Percentiles rank a stretch among this genome's conserved stretches.
Evolutionary conservation across 2,113 vertebrate species (phyloP).

Genomic region (Cardinalis cardinalis): DNA sequence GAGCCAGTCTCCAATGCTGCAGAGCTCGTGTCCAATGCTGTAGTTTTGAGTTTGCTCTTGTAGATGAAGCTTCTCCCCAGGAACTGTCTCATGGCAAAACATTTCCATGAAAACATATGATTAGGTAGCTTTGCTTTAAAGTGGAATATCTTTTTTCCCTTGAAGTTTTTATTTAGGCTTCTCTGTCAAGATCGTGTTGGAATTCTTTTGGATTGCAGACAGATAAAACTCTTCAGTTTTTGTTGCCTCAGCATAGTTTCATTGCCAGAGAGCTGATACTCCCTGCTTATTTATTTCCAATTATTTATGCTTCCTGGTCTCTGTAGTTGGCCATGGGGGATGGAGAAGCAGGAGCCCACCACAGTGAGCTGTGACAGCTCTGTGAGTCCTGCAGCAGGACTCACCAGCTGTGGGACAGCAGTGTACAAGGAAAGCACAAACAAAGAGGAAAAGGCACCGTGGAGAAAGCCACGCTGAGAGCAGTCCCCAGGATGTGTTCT

Average conservation of each 20-base stretch:
- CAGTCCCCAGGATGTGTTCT: neutral
- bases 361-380: neutral
- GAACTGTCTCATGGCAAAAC: neutral
- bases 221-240: neutral
- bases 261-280: neutral
- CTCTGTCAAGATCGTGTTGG: neutral
- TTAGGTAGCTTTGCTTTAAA: neutral
- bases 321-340: neutral
- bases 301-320: neutral
- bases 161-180: neutral
- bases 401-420: neutral
- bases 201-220: neutral
- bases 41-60: neutral
- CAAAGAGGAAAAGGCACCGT: fast-evolving
- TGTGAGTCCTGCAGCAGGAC: neutral
- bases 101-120: neutral
- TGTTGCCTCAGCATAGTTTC: neutral
- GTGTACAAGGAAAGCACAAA: fast-evolving
- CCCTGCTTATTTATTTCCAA: neutral
- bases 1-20: neutral
- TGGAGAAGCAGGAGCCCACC: neutral
- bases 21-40: fast-evolving
- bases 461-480: neutral
- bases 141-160: neutral
- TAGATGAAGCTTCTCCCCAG: neutral